Conservation (phyloP, 2,113 vertebrate species). For the Anhinga anhinga region DNA sequence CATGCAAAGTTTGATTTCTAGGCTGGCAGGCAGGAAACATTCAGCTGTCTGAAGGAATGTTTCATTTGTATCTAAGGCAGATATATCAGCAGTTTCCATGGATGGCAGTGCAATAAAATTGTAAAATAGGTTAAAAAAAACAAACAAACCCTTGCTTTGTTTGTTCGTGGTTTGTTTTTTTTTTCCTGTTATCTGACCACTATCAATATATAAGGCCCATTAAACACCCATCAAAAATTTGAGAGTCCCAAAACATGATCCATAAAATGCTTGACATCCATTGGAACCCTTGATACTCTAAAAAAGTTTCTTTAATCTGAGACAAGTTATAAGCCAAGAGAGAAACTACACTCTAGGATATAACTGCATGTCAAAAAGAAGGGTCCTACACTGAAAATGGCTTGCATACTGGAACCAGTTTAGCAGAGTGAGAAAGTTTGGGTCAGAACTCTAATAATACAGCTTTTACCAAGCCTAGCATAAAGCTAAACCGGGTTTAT, state of each 20-base stretch:
- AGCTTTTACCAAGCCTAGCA: background rate
- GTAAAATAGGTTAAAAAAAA: background rate
- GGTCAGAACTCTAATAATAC: background rate
- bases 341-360: background rate
- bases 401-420: background rate
- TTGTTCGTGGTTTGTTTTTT: background rate
- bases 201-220: background rate
- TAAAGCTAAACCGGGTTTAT: background rate
- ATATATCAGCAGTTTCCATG: slow-evolving; percentile 21
- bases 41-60: slow-evolving; percentile 37
- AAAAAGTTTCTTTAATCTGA: background rate
- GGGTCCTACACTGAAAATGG: background rate
- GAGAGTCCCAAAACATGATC: background rate
- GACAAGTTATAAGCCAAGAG: background rate
- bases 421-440: background rate
- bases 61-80: slow-evolving; percentile 39
- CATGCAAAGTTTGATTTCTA: slow-evolving; percentile 59
- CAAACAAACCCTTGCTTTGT: background rate
- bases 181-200: background rate
- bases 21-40: slow-evolving; percentile 40
- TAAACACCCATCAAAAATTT: background rate
- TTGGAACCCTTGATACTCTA: background rate
- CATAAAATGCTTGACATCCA: background rate
- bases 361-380: background rate
- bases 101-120: slow-evolving; percentile 17